A percentile compares a stretch with the other conserved stretches of the same genome.
phyloP scores from a whole-genome alignment of 1,140 invertebrate genomes.

The Cardiocondyla obscurior region DNA sequence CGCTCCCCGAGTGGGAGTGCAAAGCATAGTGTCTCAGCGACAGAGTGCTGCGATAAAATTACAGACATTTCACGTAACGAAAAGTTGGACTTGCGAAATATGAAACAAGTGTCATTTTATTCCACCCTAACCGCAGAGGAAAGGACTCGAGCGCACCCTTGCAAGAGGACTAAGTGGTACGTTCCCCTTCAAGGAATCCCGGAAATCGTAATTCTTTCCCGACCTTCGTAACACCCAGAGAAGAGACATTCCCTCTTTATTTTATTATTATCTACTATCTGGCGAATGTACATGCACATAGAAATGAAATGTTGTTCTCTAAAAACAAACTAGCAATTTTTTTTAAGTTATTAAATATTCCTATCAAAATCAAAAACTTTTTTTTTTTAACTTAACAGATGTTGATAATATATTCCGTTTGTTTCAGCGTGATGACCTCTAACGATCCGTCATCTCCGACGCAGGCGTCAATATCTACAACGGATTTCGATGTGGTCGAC shows the following conservation, averaged over 20 bases:
- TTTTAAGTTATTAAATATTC: neutral
- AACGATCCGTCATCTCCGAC: constrained; percentile 73
- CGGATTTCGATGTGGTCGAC: constrained; percentile 76
- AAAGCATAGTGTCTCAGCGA: constrained; percentile 39
- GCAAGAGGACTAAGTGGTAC: constrained; percentile 79
- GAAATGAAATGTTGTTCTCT: neutral
- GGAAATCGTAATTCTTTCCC: neutral
- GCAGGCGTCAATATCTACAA: constrained; percentile 69
- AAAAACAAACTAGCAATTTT: neutral
- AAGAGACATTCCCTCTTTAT: neutral
- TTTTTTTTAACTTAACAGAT: no score
- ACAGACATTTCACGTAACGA: constrained; percentile 15
- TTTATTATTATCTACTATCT: no score
- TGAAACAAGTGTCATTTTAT: constrained; percentile 75
- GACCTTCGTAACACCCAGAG: neutral
- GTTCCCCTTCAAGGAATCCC: constrained; percentile 53
- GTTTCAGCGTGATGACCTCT: constrained; percentile 79
- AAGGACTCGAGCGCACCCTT: constrained; percentile 78
- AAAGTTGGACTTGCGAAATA: constrained; percentile 58
- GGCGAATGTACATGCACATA: neutral
- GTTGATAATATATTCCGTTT: constrained; percentile 36
- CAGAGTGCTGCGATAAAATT: constrained; percentile 25
- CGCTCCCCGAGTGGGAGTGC: neutral
- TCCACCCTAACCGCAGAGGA: constrained; percentile 77
- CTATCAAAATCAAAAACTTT: neutral